These are phyloP conservation scores for Augiades crinisus DNA, from an alignment of 2,888 invertebrate species.

Conservation along the genomic window DNA sequence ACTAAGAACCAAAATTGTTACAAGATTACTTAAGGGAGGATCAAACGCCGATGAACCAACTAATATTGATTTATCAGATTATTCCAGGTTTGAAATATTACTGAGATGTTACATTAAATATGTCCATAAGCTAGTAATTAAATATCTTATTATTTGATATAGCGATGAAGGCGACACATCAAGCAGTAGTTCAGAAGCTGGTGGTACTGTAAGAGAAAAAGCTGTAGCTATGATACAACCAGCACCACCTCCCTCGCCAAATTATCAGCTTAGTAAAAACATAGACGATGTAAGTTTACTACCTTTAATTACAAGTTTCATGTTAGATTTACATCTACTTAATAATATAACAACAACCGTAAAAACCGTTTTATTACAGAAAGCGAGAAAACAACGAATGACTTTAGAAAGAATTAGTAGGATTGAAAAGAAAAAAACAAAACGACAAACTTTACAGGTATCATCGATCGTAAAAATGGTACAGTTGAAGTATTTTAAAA, in stretches of 20 bases:
- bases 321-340: too few species aligned
- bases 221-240: conserved; percentile 62
- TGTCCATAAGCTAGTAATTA: background rate
- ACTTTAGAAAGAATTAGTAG: conserved; percentile 69
- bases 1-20: conserved; percentile 89
- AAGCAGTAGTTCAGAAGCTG: conserved; percentile 86
- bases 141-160: conserved; percentile 25
- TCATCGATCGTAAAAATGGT: background rate
- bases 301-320: background rate
- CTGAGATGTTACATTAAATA: background rate
- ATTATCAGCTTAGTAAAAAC: conserved; percentile 73
- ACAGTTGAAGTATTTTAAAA: background rate
- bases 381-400: conserved; percentile 55
- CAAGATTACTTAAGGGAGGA: conserved; percentile 89
- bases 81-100: conserved; percentile 85
- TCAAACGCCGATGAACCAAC: conserved; percentile 94
- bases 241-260: conserved; percentile 87
- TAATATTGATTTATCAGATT: conserved; percentile 92
- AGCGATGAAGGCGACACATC: conserved; percentile 92
- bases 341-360: too few species aligned
- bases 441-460: conserved; percentile 82
- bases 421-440: conserved; percentile 69
- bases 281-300: conserved; percentile 47
- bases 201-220: conserved; percentile 77
- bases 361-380: conserved; percentile 46